These are phyloP conservation scores for Romanogobio albipinnatus DNA, from an alignment of 2,113 vertebrate species.

Conservation along the genomic window DNA sequence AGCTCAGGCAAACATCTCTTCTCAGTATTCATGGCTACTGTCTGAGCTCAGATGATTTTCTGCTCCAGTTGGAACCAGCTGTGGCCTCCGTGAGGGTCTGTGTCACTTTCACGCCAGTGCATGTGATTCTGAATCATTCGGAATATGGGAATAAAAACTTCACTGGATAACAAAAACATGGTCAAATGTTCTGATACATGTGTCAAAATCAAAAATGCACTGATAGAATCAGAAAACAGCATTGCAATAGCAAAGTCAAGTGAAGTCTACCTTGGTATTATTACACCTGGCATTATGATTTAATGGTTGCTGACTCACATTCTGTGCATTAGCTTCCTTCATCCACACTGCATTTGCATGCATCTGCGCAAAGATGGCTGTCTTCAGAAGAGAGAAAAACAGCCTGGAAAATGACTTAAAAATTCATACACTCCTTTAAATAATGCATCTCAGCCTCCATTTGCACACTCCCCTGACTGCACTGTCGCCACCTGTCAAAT, in stretches of 20 bases:
- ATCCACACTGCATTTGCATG: conserved; percentile 11
- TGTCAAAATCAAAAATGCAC: neutral
- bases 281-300: conserved; percentile 5
- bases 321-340: neutral
- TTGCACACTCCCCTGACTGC: conserved; percentile 39
- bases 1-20: conserved; percentile 9
- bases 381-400: conserved; percentile 19
- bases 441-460: conserved; percentile 46
- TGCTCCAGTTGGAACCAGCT: conserved; percentile 56
- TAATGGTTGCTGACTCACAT: conserved; percentile 17
- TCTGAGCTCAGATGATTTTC: conserved; percentile 52
- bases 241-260: neutral
- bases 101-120: conserved; percentile 9
- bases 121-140: neutral
- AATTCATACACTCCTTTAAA: conserved; percentile 46
- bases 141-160: neutral
- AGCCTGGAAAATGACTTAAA: conserved; percentile 42
- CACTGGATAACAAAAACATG: neutral
- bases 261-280: neutral
- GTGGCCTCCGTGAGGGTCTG: conserved; percentile 26
- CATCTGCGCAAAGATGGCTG: neutral
- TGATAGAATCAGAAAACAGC: neutral
- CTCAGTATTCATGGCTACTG: conserved; percentile 7
- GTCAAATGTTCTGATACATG: neutral
- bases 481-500: conserved; percentile 25